Conservation (phyloP, 2,797 vertebrate species). For the Acipenser ruthenus region DNA sequence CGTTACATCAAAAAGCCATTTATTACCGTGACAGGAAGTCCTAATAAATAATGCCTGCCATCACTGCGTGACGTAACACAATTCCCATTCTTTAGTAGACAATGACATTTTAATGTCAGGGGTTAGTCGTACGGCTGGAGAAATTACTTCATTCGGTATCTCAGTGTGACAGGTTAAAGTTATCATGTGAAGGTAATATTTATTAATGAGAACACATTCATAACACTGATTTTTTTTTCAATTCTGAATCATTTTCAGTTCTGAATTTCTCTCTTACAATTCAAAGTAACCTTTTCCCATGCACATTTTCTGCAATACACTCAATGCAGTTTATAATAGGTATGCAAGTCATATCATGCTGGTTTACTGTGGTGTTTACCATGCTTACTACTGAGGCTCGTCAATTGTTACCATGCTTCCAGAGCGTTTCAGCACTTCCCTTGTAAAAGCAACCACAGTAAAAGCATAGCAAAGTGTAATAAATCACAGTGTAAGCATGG, state of each 20-base stretch:
- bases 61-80: conserved; percentile 7
- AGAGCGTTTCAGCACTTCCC: too few species aligned
- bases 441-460: too few species aligned
- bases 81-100: conserved; percentile 13
- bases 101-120: conserved; percentile 19
- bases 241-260: neutral
- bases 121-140: conserved; percentile 7
- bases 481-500: too few species aligned
- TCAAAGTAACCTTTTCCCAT: neutral
- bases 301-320: too few species aligned
- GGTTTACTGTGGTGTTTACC: too few species aligned
- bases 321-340: too few species aligned
- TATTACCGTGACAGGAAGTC: conserved; percentile 11
- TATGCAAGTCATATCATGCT: too few species aligned
- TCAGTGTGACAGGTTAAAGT: conserved; percentile 17
- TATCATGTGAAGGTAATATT: conserved; percentile 14
- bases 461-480: too few species aligned
- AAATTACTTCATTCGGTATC: conserved; percentile 16
- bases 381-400: too few species aligned
- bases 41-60: conserved; percentile 11
- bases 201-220: conserved; percentile 11
- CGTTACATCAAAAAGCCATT: conserved; percentile 7
- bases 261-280: neutral
- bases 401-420: too few species aligned
- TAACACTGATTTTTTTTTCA: conserved; percentile 6